phyloP scores from a whole-genome alignment of 1,140 invertebrate species.

The Drosophila arawakana region DNA sequence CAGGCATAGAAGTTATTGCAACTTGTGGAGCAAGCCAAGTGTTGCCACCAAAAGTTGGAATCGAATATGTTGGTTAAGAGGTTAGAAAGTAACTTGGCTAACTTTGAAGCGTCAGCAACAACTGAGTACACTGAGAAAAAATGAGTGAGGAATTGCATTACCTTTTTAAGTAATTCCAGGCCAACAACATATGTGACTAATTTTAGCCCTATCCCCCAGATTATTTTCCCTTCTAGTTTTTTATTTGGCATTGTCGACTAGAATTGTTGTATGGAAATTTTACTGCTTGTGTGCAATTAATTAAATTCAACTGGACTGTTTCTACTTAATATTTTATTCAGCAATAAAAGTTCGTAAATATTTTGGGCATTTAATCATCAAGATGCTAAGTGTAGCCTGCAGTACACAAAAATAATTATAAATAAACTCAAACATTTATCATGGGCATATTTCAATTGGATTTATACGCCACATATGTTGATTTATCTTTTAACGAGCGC shows the following conservation, averaged over 20 bases:
- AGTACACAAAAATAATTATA: conserved; percentile 33
- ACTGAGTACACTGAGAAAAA: neutral
- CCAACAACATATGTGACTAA: too few relatives aligned
- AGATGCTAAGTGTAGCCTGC: conserved; percentile 42
- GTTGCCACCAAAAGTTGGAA: conserved; percentile 25
- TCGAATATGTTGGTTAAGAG: conserved; percentile 8
- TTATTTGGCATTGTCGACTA: neutral
- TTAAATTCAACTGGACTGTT: conserved; percentile 5
- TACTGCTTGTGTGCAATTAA: conserved; percentile 18
- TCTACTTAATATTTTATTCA: conserved; percentile 49
- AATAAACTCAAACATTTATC: conserved; percentile 52
- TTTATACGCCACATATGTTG: conserved; percentile 43
- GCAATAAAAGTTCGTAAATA: conserved; percentile 62
- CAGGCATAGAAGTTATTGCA: conserved; percentile 56
- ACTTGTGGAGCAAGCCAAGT: conserved; percentile 59
- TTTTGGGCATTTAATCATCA: conserved; percentile 58
- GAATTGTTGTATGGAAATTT: neutral
- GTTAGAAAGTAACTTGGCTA: conserved; percentile 1
- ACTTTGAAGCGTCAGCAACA: conserved; percentile 6
- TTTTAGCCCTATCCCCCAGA: too few relatives aligned
- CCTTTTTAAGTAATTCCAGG: too few relatives aligned
- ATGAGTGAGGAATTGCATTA: neutral
- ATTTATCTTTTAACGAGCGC: conserved; percentile 49
- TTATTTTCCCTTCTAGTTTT: neutral
- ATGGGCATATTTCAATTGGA: conserved; percentile 43